phyloP scores from a whole-genome alignment of 2,113 vertebrate genomes.

The Panthera leo region DNA sequence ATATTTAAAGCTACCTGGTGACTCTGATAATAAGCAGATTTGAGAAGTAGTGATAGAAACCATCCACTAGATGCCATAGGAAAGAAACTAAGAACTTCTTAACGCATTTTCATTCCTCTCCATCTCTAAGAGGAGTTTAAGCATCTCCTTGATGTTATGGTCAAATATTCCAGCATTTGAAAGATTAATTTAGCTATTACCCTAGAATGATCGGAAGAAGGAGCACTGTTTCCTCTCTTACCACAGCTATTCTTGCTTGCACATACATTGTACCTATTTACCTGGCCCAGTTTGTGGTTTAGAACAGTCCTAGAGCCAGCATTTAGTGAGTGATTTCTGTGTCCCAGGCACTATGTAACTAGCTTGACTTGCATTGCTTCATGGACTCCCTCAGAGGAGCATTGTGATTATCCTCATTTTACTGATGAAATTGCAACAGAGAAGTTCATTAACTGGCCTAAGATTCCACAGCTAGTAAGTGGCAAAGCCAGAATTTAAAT shows the following conservation, averaged over 20 bases:
- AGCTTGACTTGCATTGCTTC: background rate
- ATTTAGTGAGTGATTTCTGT: background rate
- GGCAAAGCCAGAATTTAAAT: constrained; percentile 15
- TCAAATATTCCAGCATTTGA: background rate
- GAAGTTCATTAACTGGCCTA: constrained; percentile 44
- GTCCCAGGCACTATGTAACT: background rate
- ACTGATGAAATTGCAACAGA: background rate
- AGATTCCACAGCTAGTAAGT: background rate
- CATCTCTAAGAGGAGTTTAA: background rate
- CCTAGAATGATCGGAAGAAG: background rate
- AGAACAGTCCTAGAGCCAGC: background rate
- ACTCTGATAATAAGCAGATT: background rate
- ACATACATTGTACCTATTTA: fast-evolving
- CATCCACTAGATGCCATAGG: background rate
- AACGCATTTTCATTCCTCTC: background rate
- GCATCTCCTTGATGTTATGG: background rate
- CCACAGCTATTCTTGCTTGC: background rate
- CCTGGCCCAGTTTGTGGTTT: too few species aligned
- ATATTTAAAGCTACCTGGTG: background rate
- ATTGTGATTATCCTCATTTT: background rate
- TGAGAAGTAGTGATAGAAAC: background rate
- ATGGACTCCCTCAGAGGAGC: background rate
- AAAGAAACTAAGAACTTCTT: background rate
- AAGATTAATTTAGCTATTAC: background rate
- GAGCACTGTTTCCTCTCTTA: background rate